A percentile compares a stretch with the other conserved stretches of the same genome.
phyloP scores from a whole-genome alignment of 92 coral and sea anemone species.

The Muricea muricata region DNA sequence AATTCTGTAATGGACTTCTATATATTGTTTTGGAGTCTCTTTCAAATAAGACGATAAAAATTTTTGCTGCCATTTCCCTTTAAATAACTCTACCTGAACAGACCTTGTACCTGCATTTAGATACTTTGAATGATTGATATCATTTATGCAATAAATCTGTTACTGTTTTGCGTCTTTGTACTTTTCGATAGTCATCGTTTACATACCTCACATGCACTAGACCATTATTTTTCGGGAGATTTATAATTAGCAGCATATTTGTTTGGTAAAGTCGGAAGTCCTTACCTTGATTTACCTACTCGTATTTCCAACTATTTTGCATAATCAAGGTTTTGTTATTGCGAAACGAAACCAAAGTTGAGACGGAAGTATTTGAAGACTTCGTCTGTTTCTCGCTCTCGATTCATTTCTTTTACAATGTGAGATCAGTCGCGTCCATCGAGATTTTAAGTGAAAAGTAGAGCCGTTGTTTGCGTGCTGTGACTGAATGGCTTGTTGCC shows the following conservation, averaged over 20 bases:
- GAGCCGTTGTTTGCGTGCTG: not conserved
- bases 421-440: not conserved
- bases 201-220: too few species aligned
- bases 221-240: too few species aligned
- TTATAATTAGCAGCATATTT: too few species aligned
- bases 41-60: too few species aligned
- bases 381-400: not conserved
- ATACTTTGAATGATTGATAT: too few species aligned
- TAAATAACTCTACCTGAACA: not conserved
- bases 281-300: not conserved
- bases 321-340: too few species aligned
- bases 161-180: too few species aligned
- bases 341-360: not conserved
- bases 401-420: not conserved
- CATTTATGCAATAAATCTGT: too few species aligned
- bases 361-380: not conserved
- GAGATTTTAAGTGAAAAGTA: not conserved
- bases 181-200: too few species aligned
- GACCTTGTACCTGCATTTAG: constrained; percentile 95
- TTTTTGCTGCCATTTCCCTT: too few species aligned
- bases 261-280: not conserved
- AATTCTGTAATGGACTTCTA: too few species aligned
- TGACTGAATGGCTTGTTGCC: not conserved
- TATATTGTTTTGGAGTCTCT: too few species aligned
- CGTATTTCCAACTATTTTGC: not conserved